Percentiles rank a stretch among this genome's conserved stretches.
phyloP scores from a whole-genome alignment of 2,888 invertebrate species.

The Epinotia ramella region DNA sequence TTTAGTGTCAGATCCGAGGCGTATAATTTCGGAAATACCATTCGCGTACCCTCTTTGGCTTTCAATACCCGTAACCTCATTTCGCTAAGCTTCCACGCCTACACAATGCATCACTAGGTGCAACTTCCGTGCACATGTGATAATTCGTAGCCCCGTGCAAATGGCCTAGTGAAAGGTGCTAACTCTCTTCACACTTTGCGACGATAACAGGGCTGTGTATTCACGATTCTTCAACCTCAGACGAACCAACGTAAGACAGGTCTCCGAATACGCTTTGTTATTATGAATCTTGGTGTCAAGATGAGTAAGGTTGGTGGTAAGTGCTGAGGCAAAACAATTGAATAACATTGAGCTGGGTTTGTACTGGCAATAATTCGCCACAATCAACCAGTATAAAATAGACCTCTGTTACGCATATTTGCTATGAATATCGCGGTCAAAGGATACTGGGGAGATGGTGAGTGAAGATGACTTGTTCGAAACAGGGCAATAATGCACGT shows the following conservation, averaged over 20 bases:
- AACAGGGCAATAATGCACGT: conserved; percentile 1
- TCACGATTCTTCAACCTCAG: not conserved
- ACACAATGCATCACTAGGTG: conserved; percentile 9
- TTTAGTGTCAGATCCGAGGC: not conserved
- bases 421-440: not conserved
- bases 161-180: conserved; percentile 41
- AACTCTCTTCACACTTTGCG: conserved; percentile 26
- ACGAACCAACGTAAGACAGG: not conserved
- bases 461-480: not conserved
- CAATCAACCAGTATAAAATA: too few relatives aligned
- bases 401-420: not conserved
- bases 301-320: too few relatives aligned
- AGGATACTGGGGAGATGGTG: too few relatives aligned
- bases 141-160: conserved; percentile 24
- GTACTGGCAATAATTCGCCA: too few relatives aligned
- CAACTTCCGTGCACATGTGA: conserved; percentile 29
- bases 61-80: not conserved
- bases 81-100: not conserved
- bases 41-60: not conserved
- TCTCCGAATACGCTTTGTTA: too few relatives aligned
- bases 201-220: not conserved
- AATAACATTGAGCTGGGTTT: too few relatives aligned
- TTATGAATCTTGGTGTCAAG: not conserved
- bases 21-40: not conserved
- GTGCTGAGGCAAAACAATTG: too few relatives aligned